phyloP scores from a whole-genome alignment of 2,888 invertebrate species.

The Peribatodes rhomboidaria region DNA sequence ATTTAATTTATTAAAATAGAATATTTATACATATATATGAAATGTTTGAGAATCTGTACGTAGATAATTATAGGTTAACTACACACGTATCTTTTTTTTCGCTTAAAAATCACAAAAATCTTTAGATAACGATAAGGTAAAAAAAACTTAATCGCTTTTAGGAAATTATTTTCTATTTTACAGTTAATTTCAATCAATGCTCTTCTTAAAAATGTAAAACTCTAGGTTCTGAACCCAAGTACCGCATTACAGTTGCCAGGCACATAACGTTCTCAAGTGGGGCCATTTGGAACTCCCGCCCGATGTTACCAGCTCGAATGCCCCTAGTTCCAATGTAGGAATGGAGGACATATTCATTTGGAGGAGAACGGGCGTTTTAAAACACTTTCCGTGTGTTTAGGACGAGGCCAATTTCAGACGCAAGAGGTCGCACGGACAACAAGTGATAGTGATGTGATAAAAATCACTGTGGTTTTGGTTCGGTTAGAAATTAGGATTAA shows the following conservation, averaged over 20 bases:
- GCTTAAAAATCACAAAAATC: no score
- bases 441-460: neutral
- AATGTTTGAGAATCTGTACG: no score
- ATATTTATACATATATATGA: no score
- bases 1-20: no score
- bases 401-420: slow-evolving; percentile 52
- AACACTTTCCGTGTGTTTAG: slow-evolving; percentile 76
- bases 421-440: slow-evolving; percentile 46
- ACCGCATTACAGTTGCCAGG: slow-evolving; percentile 40
- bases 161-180: neutral
- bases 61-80: no score
- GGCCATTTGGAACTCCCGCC: slow-evolving; percentile 43
- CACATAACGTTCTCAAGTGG: slow-evolving; percentile 43
- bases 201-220: slow-evolving; percentile 3
- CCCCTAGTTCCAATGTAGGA: slow-evolving; percentile 53
- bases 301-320: slow-evolving; percentile 47
- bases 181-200: neutral
- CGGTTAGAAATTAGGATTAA: neutral
- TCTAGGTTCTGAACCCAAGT: slow-evolving; percentile 28
- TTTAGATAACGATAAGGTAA: no score
- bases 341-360: slow-evolving; percentile 62
- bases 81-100: no score
- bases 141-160: no score
- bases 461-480: neutral
- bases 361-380: slow-evolving; percentile 66